A percentile compares a stretch with the other conserved stretches of the same genome.
phyloP scores from a whole-genome alignment of 2,113 vertebrate genomes.

The Alethe castanea region DNA sequence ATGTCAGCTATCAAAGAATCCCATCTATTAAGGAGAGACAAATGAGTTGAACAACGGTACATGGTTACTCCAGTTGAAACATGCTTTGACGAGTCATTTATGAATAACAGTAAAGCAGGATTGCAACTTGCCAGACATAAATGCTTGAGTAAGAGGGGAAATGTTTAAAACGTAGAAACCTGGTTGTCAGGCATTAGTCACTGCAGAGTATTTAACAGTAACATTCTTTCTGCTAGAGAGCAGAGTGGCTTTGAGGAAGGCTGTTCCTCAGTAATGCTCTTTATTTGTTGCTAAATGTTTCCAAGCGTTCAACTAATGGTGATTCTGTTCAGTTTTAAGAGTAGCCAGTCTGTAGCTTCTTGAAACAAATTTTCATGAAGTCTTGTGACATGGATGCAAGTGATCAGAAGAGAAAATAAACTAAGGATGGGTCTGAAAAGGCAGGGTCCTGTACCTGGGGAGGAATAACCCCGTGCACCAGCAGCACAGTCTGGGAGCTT shows the following conservation, averaged over 20 bases:
- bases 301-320: fast-evolving
- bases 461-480: too few relatives aligned
- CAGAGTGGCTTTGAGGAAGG: background rate
- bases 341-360: background rate
- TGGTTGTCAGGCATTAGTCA: background rate
- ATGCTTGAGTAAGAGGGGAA: background rate
- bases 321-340: background rate
- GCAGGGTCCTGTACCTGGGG: background rate
- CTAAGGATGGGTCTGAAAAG: background rate
- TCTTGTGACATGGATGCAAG: background rate
- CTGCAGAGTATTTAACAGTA: background rate
- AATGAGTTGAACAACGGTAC: background rate
- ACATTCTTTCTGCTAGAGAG: background rate
- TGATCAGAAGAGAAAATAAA: background rate
- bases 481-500: background rate
- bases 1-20: background rate
- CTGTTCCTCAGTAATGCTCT: background rate
- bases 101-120: background rate
- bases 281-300: background rate
- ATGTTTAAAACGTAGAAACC: background rate
- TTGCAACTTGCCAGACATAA: background rate
- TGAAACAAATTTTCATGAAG: background rate
- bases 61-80: background rate
- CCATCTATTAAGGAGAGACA: background rate
- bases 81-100: background rate